A percentile compares a stretch with the other conserved stretches of the same genome.
Evolutionary conservation across 2,888 invertebrate species (phyloP).

Genomic region (Rugalucina vietnamica): DNA sequence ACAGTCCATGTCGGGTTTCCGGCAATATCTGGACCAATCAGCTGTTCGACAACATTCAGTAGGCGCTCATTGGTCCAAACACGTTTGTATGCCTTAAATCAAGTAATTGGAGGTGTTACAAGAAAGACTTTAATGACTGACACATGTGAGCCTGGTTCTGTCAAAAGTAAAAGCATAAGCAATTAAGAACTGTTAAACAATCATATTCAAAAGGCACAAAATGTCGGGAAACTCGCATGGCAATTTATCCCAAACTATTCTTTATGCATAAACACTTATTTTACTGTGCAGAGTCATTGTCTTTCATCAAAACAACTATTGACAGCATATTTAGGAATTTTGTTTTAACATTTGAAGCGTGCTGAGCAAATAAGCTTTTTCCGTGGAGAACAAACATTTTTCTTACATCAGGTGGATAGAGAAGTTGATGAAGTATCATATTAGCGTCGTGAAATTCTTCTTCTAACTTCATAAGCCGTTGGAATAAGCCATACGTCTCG

Average conservation of each 20-base stretch:
- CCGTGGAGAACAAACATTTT: no score
- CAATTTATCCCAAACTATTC: neutral
- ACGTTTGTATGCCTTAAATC: constrained; percentile 62
- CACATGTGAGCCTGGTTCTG: neutral
- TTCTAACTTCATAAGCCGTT: constrained; percentile 67
- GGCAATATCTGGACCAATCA: constrained; percentile 76
- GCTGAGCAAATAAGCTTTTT: no score
- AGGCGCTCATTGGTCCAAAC: constrained; percentile 73
- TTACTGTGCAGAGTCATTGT: no score
- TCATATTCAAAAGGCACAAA: neutral
- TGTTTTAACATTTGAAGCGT: no score
- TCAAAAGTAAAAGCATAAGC: neutral
- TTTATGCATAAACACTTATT: neutral
- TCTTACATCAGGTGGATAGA: constrained; percentile 54
- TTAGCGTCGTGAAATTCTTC: constrained; percentile 68
- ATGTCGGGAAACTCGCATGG: neutral
- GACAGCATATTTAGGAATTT: no score
- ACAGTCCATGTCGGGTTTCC: constrained; percentile 80
- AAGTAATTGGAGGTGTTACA: neutral
- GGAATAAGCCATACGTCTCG: constrained; percentile 60
- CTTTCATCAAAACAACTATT: no score
- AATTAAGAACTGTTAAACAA: neutral
- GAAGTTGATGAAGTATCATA: constrained; percentile 64
- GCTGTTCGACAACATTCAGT: constrained; percentile 76
- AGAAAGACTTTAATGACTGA: neutral